Percentiles rank a stretch among this genome's conserved stretches.
These are phyloP conservation scores for Ophion ellenae DNA, from an alignment of 2,888 invertebrate species.

Conservation along the genomic window DNA sequence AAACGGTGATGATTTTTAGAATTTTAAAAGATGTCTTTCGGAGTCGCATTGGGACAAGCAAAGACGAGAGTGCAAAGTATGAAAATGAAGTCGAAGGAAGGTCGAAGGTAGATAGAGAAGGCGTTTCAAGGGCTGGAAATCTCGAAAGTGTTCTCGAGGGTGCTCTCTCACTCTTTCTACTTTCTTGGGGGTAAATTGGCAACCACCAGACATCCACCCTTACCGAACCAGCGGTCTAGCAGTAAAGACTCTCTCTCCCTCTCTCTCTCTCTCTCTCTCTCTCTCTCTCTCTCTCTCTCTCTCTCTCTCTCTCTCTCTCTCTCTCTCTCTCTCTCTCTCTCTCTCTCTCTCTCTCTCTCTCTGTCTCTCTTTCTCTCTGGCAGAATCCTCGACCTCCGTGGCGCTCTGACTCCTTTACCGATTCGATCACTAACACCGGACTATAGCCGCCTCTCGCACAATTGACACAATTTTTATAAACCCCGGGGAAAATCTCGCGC, in stretches of 20 bases:
- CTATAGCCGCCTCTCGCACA: slow-evolving; percentile 51
- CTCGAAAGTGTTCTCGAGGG: slow-evolving; percentile 66
- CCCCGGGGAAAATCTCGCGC: slow-evolving; percentile 66
- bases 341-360: slow-evolving; percentile 11
- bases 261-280: slow-evolving; percentile 8
- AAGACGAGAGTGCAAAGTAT: slow-evolving; percentile 11
- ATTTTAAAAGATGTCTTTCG: slow-evolving; percentile 10
- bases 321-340: slow-evolving; percentile 17
- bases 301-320: slow-evolving; percentile 6
- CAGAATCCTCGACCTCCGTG: neutral
- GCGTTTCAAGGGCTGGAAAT: slow-evolving; percentile 63
- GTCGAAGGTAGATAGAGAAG: slow-evolving; percentile 38
- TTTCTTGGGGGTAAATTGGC: slow-evolving; percentile 61
- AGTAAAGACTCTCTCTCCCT: slow-evolving; percentile 53
- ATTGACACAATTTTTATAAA: slow-evolving; percentile 81
- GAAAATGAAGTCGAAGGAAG: slow-evolving; percentile 21
- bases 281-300: slow-evolving; percentile 4
- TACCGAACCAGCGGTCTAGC: slow-evolving; percentile 53
- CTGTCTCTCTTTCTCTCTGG: neutral
- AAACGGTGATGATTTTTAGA: neutral
- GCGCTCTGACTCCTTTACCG: slow-evolving; percentile 27
- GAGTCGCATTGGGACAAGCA: neutral
- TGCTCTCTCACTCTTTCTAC: slow-evolving; percentile 46
- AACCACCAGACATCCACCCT: slow-evolving; percentile 58
- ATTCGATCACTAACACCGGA: slow-evolving; percentile 55